Evolutionary conservation across 2,888 invertebrate species (phyloP).

Genomic region (Harmothoe impar): DNA sequence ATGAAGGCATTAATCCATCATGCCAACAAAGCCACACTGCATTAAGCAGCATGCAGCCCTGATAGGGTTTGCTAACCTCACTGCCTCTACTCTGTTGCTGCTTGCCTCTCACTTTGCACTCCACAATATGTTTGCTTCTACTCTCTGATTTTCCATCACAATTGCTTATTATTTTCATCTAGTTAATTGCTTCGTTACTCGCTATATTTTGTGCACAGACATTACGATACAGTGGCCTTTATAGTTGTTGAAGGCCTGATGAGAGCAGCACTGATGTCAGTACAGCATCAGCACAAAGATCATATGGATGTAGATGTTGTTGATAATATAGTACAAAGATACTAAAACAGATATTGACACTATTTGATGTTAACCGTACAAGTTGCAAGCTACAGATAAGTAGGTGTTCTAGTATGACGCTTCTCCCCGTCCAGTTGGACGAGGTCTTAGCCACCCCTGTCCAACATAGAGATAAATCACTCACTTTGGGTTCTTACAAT

Average conservation of each 20-base stretch:
- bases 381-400: background rate
- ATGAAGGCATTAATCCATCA: too few relatives aligned
- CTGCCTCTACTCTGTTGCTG: background rate
- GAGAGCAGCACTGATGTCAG: background rate
- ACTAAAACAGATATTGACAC: too few relatives aligned
- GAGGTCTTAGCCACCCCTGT: too few relatives aligned
- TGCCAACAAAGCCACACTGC: too few relatives aligned
- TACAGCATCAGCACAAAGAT: background rate
- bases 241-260: background rate
- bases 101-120: background rate
- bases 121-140: background rate
- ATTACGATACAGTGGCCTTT: background rate
- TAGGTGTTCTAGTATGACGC: background rate
- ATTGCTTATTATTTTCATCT: constrained; percentile 10
- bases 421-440: too few relatives aligned
- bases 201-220: background rate
- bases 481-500: too few relatives aligned
- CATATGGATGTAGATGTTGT: background rate
- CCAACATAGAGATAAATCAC: too few relatives aligned
- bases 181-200: background rate
- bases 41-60: too few relatives aligned
- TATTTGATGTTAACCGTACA: too few relatives aligned
- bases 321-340: background rate
- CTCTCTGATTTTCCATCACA: background rate
- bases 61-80: too few relatives aligned